Evolutionary conservation across 2,113 vertebrate species (phyloP).

Genomic region (Hassar affinis): DNA sequence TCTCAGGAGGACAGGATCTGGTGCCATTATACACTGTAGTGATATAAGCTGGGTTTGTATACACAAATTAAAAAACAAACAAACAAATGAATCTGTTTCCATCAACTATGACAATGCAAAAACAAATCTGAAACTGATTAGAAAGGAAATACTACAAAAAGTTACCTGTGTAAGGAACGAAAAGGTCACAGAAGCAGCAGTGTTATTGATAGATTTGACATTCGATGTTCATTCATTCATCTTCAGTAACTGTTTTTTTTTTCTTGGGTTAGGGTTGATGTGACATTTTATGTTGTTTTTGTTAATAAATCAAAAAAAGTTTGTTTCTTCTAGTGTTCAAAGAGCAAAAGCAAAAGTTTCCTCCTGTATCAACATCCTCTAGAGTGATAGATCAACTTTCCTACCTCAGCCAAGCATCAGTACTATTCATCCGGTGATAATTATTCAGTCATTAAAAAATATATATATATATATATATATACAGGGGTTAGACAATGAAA

Average conservation of each 20-base stretch:
- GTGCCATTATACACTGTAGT: too few relatives aligned
- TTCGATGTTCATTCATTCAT: slow-evolving; percentile 1
- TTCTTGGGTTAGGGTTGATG: not conserved
- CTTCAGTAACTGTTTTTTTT: not conserved
- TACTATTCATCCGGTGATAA: not conserved
- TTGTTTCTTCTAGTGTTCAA: not conserved
- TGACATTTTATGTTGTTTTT: not conserved
- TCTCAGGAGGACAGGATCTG: too few relatives aligned
- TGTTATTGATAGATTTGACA: slow-evolving; percentile 6
- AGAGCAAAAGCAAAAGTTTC: not conserved
- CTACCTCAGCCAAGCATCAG: not conserved
- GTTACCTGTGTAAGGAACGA: not conserved
- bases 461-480: too few relatives aligned
- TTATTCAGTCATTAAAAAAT: not conserved
- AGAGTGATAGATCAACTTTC: not conserved
- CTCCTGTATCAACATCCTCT: not conserved
- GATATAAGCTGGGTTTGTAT: too few relatives aligned
- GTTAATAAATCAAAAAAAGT: not conserved
- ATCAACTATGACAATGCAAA: too few relatives aligned
- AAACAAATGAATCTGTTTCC: too few relatives aligned
- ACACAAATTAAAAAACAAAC: too few relatives aligned
- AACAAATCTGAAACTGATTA: not conserved
- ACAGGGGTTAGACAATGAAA: too few relatives aligned
- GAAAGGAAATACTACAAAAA: not conserved
- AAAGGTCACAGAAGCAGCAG: not conserved